Evolutionary conservation across 2,797 vertebrate genomes (phyloP), one percentile per base, ranked within the genome.

Genomic region (Sebastes matsubarae): DNA sequence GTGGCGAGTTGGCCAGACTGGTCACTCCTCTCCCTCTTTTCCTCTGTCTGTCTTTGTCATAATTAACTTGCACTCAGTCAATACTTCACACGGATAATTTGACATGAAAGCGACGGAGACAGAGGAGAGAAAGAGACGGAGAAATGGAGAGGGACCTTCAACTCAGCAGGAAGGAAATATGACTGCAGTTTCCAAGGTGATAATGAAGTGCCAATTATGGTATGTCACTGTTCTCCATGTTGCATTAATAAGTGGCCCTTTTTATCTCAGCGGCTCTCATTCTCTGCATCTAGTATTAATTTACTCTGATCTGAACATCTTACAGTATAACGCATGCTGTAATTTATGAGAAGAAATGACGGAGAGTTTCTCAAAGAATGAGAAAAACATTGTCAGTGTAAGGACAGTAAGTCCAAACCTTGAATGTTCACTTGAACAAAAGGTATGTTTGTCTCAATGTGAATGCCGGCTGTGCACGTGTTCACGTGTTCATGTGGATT

Each of bases 51-150:
- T 82, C 70, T 69, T 67, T 81, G 61, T 68, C 50, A 77, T 84
- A 87, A 90, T 87, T 81, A 84, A 80, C 80, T 79, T 79, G 78
- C 72, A 69, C 85, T 82, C 78, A 78, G 69, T 84, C 68, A 66
- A 59, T 68, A 27, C 55, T 72, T 83, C 64, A 84, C 55, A 78
- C 20, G 18, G 52, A 79, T 75, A 75, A 88, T 89, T 77, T 82
- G 60, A 76, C 74, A 75, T 75, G 50, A 87, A 89, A 75, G 68
- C 16, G 38, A 83, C 38, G 4, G 77, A 72, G 59, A 55, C 27
- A 73, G 69, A 73, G 32, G 54, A 38, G 27, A 50, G 16, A 60
- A 50, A 42, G 60, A 73, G 9, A 54, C 9, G 18, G 8, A 61
- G n/a, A 52, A 67, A 50, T 58, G 9, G 27, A 58, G n/a, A 46